phyloP scores from a whole-genome alignment of 1,140 invertebrate genomes.

The Notospermus geniculatus region DNA sequence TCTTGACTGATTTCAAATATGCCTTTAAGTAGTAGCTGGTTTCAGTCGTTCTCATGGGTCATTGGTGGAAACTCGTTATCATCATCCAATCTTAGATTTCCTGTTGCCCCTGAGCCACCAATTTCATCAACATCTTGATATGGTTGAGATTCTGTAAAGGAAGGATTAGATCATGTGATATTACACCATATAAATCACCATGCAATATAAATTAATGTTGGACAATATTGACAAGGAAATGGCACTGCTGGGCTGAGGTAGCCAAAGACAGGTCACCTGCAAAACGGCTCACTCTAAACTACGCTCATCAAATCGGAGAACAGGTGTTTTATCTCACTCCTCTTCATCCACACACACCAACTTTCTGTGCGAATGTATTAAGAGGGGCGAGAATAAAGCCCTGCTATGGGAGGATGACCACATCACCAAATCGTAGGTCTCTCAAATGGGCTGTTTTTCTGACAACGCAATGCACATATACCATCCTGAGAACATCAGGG shows the following conservation, averaged over 20 bases:
- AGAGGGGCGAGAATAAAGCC: too few relatives aligned
- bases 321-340: too few relatives aligned
- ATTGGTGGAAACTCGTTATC: conserved; percentile 81
- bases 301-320: not conserved
- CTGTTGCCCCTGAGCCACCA: conserved; percentile 62
- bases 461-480: too few relatives aligned
- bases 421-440: too few relatives aligned
- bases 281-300: not conserved
- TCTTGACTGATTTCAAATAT: not conserved
- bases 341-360: too few relatives aligned
- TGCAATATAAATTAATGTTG: not conserved
- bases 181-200: not conserved
- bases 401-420: too few relatives aligned
- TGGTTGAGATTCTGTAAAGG: conserved; percentile 75
- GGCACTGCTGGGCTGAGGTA: too few relatives aligned
- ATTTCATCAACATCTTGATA: conserved; percentile 55
- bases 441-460: too few relatives aligned
- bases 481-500: too few relatives aligned
- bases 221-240: too few relatives aligned
- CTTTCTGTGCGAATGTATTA: too few relatives aligned
- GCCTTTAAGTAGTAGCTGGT: not conserved
- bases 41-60: conserved; percentile 66
- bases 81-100: conserved; percentile 71
- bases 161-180: conserved; percentile 17
- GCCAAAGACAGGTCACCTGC: not conserved